phyloP scores from a whole-genome alignment of 2,888 invertebrate genomes.

The Rhorus exstirpatorius region DNA sequence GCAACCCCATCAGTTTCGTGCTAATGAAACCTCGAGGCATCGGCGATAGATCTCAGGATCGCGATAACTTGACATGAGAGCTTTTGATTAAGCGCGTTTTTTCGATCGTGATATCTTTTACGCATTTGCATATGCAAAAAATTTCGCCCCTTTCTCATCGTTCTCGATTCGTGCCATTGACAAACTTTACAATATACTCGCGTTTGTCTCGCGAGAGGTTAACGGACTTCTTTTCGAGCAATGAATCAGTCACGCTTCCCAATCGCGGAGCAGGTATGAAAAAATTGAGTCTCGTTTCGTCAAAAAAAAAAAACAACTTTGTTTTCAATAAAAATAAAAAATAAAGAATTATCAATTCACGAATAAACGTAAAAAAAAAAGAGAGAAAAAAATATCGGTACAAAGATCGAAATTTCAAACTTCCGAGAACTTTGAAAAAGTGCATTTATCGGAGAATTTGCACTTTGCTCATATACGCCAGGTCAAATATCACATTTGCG shows the following conservation, averaged over 20 bases:
- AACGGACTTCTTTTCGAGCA: conserved; percentile 3
- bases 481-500: conserved; percentile 7
- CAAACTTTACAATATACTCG: neutral
- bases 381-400: neutral
- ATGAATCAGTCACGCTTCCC: neutral
- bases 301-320: neutral
- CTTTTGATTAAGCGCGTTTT: conserved; percentile 36
- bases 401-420: neutral
- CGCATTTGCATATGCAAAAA: neutral
- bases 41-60: conserved; percentile 43
- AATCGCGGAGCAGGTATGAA: neutral
- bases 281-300: no score
- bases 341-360: no score
- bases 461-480: conserved; percentile 5
- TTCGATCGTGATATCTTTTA: conserved; percentile 40
- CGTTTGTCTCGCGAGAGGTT: conserved; percentile 11
- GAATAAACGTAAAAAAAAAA: neutral
- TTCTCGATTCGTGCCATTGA: conserved; percentile 11
- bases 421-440: neutral
- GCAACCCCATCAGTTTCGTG: conserved; percentile 16
- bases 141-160: neutral
- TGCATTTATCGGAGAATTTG: conserved; percentile 24
- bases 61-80: conserved; percentile 36
- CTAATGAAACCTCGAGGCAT: conserved; percentile 52
- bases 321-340: no score